These are phyloP conservation scores for Metopia argyrocephala DNA, from an alignment of 2,888 invertebrate genomes.

Conservation along the genomic window DNA sequence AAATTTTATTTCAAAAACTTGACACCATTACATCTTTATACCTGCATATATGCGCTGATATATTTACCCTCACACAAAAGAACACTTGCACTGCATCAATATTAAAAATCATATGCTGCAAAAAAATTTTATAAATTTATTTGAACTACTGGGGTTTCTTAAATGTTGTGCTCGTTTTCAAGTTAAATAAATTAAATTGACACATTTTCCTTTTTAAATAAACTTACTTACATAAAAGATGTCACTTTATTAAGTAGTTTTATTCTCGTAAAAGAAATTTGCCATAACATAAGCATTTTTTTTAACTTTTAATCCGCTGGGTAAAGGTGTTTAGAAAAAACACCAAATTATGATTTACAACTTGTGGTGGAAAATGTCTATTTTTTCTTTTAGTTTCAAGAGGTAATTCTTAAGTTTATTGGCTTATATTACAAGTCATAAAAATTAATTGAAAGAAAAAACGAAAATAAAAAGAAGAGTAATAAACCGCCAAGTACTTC, in stretches of 20 bases:
- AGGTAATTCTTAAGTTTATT: not conserved
- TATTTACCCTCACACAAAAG: not conserved
- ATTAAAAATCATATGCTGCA: no score
- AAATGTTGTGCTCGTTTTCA: slow-evolving; percentile 27
- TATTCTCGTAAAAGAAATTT: not conserved
- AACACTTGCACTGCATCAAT: not conserved
- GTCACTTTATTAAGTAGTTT: not conserved
- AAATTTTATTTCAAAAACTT: slow-evolving; percentile 21
- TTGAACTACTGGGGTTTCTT: slow-evolving; percentile 1
- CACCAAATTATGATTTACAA: not conserved
- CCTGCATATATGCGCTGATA: not conserved
- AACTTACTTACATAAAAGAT: not conserved
- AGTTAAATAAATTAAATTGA: slow-evolving; percentile 56
- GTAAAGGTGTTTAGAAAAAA: not conserved
- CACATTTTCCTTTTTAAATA: slow-evolving; percentile 46
- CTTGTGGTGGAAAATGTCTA: not conserved
- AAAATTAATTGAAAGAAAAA: not conserved
- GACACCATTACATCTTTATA: slow-evolving; percentile 31
- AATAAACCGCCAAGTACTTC: not conserved
- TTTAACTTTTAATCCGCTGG: not conserved
- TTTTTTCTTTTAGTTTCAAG: not conserved
- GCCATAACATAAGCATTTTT: not conserved
- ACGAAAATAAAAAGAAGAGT: not conserved
- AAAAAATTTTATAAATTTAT: slow-evolving; percentile 43
- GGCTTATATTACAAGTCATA: not conserved